Conservation (phyloP, 2,888 invertebrate species). For the Apamea epomidion region DNA sequence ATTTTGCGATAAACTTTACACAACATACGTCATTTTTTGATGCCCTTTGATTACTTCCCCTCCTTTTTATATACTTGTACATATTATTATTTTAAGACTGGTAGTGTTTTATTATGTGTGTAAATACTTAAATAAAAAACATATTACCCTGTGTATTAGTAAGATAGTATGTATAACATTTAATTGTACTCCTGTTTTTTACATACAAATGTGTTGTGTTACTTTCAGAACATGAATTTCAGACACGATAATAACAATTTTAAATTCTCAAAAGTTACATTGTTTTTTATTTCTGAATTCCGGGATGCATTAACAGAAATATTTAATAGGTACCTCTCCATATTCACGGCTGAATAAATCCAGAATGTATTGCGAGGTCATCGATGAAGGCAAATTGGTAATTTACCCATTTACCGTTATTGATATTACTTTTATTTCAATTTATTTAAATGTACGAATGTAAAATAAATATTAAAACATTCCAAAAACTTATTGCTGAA, state of each 20-base stretch:
- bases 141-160: too few relatives aligned
- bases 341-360: conserved; percentile 2
- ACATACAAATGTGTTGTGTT: background rate
- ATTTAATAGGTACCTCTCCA: conserved; percentile 10
- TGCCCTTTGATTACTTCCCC: too few relatives aligned
- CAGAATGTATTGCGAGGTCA: background rate
- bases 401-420: background rate
- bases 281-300: conserved; percentile 1
- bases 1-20: conserved; percentile 36
- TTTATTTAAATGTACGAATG: background rate
- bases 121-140: too few relatives aligned
- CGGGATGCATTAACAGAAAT: conserved; percentile 3
- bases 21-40: background rate
- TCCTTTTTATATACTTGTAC: too few relatives aligned
- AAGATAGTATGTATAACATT: too few relatives aligned
- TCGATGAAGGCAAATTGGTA: background rate
- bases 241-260: background rate
- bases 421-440: conserved; percentile 7
- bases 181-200: too few relatives aligned
- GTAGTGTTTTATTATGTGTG: too few relatives aligned
- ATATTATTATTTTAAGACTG: too few relatives aligned
- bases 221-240: conserved; percentile 1
- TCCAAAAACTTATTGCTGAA: background rate
- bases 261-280: background rate
- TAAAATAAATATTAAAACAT: background rate